phyloP scores from a whole-genome alignment of 2,888 invertebrate genomes.

The Criorhina ranunculi region DNA sequence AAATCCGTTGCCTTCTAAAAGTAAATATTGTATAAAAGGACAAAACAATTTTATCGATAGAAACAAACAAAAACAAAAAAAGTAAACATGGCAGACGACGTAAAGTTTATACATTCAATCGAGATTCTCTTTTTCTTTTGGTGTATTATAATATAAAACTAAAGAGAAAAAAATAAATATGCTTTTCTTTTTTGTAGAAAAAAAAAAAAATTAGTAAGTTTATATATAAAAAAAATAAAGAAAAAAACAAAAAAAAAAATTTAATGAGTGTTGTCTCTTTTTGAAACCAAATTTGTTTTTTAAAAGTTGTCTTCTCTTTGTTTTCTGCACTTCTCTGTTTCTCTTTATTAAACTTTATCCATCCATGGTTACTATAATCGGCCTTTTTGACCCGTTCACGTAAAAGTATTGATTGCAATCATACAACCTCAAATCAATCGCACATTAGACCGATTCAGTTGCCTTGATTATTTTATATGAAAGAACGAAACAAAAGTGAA shows the following conservation, averaged over 20 bases:
- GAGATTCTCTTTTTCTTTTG: conserved; percentile 70
- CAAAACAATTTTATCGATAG: not conserved
- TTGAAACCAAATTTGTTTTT: not conserved
- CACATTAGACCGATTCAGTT: too few relatives aligned
- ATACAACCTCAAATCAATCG: too few relatives aligned
- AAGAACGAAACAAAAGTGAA: too few relatives aligned
- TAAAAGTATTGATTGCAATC: too few relatives aligned
- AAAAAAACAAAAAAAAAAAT: conserved; percentile 61
- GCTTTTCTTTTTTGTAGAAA: conserved; percentile 78
- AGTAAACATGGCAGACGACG: not conserved
- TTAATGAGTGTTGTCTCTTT: conserved; percentile 16
- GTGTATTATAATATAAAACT: conserved; percentile 68
- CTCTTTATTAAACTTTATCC: not conserved
- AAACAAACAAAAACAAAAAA: conserved; percentile 4
- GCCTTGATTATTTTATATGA: too few relatives aligned
- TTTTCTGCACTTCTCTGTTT: conserved; percentile 30
- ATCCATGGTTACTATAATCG: too few relatives aligned
- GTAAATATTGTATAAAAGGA: conserved; percentile 1
- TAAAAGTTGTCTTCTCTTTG: not conserved
- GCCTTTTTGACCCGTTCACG: too few relatives aligned
- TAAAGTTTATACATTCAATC: conserved; percentile 17
- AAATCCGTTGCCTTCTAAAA: conserved; percentile 7
- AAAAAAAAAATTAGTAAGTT: conserved; percentile 76
- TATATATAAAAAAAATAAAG: conserved; percentile 74
- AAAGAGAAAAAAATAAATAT: conserved; percentile 66